These are phyloP conservation scores for Epinephelus cyanopodus DNA, from an alignment of 2,113 vertebrate genomes.

Conservation along the genomic window DNA sequence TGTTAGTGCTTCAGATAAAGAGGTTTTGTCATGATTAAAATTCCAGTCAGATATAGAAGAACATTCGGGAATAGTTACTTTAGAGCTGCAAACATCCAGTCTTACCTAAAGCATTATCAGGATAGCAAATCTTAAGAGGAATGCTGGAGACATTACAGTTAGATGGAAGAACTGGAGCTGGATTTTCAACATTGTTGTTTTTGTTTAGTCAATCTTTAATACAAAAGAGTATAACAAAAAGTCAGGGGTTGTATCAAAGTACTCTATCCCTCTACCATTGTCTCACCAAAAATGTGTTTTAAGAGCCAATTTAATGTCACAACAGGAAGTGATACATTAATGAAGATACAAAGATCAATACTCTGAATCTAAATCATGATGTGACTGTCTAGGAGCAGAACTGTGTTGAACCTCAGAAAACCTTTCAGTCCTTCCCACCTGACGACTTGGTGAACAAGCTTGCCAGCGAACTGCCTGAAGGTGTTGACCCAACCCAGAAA, in stretches of 20 bases:
- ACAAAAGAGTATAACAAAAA: background rate
- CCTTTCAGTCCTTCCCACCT: conserved; percentile 71
- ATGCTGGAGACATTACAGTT: background rate
- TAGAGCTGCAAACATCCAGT: background rate
- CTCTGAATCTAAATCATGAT: background rate
- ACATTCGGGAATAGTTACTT: background rate
- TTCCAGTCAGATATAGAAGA: background rate
- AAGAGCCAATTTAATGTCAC: background rate
- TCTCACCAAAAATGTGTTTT: background rate
- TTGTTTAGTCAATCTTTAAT: background rate
- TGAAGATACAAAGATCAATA: background rate
- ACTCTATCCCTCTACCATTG: background rate
- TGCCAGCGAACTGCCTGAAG: conserved; percentile 85
- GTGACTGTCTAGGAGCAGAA: conserved; percentile 60
- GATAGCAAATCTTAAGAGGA: background rate
- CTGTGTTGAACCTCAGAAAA: conserved; percentile 21
- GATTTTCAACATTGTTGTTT: background rate
- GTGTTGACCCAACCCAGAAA: conserved; percentile 86
- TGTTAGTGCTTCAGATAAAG: background rate
- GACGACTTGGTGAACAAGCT: conserved; percentile 83
- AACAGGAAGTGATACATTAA: background rate
- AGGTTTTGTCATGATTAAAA: background rate
- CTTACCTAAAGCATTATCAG: background rate
- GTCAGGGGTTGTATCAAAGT: background rate
- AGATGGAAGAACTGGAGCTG: background rate